These are phyloP conservation scores for Drosophila quadrilineata DNA, from an alignment of 1,140 invertebrate genomes.

Conservation along the genomic window DNA sequence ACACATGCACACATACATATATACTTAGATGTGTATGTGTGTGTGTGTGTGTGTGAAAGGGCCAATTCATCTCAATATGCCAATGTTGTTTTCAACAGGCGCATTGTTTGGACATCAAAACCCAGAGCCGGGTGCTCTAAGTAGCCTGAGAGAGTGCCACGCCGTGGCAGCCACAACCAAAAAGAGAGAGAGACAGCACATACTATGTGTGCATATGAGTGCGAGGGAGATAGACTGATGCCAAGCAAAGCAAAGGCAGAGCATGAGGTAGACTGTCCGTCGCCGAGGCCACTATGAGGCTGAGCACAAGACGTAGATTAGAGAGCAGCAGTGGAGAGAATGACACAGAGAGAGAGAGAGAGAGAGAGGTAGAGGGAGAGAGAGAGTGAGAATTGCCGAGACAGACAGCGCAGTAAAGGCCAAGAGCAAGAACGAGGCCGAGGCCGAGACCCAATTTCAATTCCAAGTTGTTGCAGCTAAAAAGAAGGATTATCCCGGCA, in stretches of 20 bases:
- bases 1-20: neutral
- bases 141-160: constrained; percentile 37
- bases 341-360: too few species aligned
- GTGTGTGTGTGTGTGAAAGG: constrained; percentile 21
- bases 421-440: neutral
- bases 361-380: too few species aligned
- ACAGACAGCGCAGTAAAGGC: neutral
- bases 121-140: constrained; percentile 34
- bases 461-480: constrained; percentile 43
- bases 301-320: too few species aligned
- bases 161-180: neutral
- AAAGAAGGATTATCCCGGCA: constrained; percentile 75
- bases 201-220: neutral
- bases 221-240: constrained; percentile 44
- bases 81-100: constrained; percentile 72
- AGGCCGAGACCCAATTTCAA: constrained; percentile 33
- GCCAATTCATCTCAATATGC: constrained; percentile 75
- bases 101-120: constrained; percentile 73
- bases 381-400: too few species aligned
- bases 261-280: constrained; percentile 1
- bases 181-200: neutral
- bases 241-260: constrained; percentile 25
- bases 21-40: neutral
- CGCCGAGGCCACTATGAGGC: too few species aligned
- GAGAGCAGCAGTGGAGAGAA: too few species aligned